Evolutionary conservation across 2,888 invertebrate species (phyloP), one percentile per base, ranked within the genome.

Genomic region (Sinodicranocentrus sp.): DNA sequence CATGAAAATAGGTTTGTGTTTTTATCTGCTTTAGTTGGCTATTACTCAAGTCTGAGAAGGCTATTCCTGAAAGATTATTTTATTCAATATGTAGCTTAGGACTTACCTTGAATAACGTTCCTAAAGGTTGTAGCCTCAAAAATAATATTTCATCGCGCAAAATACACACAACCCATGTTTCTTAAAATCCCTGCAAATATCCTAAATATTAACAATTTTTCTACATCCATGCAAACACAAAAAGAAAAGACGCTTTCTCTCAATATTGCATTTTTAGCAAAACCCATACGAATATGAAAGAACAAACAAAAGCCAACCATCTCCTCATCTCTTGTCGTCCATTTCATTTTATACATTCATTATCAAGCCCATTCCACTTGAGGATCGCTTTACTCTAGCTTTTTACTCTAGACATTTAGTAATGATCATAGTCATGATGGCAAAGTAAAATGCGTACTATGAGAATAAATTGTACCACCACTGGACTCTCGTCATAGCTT

Each of bases 281-380:
- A n/a, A n/a, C n/a, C n/a, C n/a, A n/a, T n/a, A n/a, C n/a, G n/a
- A n/a, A n/a, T n/a, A n/a, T n/a, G n/a, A n/a, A n/a, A n/a, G n/a
- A n/a, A n/a, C n/a, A n/a, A n/a, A 13, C 8, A 39, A 39, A 13
- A 39, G 13, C 13, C 13, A 6, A 39, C 6, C 39, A 39, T 39
- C 39, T 8, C 13, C 6, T 6, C 13, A 39, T 39, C 39, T n/a
- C n/a, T n/a, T n/a, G n/a, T n/a, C 39, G 39, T 63, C 63, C 63
- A 63, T 63, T 63, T 19, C 21, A 28, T 63, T 63, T 63, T 63
- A 63, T 63, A 63, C 63, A 59, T 59, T 59, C 59, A 59, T 59
- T 59, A 59, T 10, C 26, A 59, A 25, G 59, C 1, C 13, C 39
- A 63, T 63, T 63, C 63, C 17, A 8, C 33, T 28, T 17, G 33